Percentiles rank a stretch among this genome's conserved stretches.
Conservation (phyloP, 2,113 vertebrate species). For the Neotragus pygmaeus region DNA sequence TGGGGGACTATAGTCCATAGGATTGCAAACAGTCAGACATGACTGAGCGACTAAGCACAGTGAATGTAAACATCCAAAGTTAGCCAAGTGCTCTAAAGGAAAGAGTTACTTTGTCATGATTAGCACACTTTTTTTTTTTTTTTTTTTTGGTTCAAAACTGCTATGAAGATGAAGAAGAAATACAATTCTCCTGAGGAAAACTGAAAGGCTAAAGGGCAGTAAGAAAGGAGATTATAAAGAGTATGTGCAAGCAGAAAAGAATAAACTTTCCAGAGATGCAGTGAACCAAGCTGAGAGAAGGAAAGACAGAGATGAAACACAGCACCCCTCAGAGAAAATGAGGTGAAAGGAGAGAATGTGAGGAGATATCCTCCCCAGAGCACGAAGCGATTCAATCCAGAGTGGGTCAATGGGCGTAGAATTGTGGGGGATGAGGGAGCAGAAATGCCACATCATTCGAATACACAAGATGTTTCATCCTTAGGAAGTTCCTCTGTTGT, state of each 20-base stretch:
- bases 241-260: neutral
- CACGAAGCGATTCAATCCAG: rapidly evolving
- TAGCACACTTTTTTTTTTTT: neutral
- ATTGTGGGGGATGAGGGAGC: neutral
- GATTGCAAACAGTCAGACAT: neutral
- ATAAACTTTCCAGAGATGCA: neutral
- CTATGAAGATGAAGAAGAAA: neutral
- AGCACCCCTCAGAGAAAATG: rapidly evolving
- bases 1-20: neutral
- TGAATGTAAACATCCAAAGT: neutral
- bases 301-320: neutral
- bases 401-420: neutral
- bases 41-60: neutral
- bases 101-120: neutral
- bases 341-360: neutral
- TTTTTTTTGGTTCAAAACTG: neutral
- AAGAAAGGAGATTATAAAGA: neutral
- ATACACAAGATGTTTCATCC: neutral
- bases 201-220: neutral
- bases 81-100: neutral
- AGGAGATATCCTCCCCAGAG: too few species aligned
- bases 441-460: neutral
- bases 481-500: neutral
- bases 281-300: neutral
- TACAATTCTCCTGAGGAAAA: neutral